Base-by-base conservation (phyloP, 2,888 invertebrate genomes). In the Oscheius myriophilus region DNA sequence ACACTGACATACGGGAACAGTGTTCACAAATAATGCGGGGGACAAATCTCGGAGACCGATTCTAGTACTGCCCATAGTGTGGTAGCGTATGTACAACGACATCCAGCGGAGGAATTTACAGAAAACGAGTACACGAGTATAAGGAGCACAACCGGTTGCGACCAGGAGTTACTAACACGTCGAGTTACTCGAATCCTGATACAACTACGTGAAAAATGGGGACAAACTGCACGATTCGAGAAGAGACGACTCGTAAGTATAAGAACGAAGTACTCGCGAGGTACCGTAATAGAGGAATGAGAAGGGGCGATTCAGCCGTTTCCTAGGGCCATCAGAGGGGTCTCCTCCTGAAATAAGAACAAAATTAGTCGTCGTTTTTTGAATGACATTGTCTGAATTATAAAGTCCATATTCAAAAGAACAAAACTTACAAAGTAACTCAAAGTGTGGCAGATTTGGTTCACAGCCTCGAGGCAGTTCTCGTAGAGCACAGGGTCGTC, bases 21-120 rank as follows among this genome's bases (percentile, higher is more conserved):
- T 33, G 33, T 33, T 33, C 42, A 42, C 61, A 61, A 61, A 61
- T 61, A 61, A 61, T 61, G 61, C 49, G 46, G 2, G 33, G 49
- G 39, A n/a, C 61, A 49, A 61, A 61, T 61, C 61, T 61, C 61
- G 61, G 61, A 42, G 25, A 41, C 18, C 23, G n/a, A 41, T 25
- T 39, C 25, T 61, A 61, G 61, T 61, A 61, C 46, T 61, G 49
- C 61, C 49, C 39, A 49, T 26, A 46, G 46, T 26, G 61, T 49
- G 46, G 26, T 33, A 54, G 33, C 61, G 61, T 61, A 61, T 61
- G 61, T 61, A 61, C 61, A 61, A 49, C 61, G 46, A 49, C 61
- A 3, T 33, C 33, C 33, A 33, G 33, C 33, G 25, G 25, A 9
- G 25, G 43, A 41, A 61, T 57, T 57, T 61, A 61, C 61, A 61